Base-by-base conservation (phyloP, 2,797 vertebrate genomes). In the Ibycter americanus region DNA sequence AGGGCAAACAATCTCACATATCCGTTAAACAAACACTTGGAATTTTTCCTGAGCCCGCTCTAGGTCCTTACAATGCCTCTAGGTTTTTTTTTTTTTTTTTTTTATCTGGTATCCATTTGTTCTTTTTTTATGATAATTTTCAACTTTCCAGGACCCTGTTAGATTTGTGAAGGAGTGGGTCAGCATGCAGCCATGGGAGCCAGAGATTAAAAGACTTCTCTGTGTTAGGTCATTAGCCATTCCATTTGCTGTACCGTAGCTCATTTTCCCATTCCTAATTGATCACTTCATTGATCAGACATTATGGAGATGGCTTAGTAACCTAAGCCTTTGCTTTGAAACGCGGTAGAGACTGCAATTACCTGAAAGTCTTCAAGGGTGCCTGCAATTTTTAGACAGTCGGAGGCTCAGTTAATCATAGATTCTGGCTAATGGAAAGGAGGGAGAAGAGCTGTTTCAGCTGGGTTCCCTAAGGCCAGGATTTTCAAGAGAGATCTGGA, bases 241-340 rank as follows among this genome's bases (percentile, higher is more conserved):
- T 94, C 87, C 76, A 66, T 68, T 91, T 87, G 84, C 89, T 67
- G 66, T 47, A 89, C 42, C 1, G 0, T 49, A 93, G 89, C 93
- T 96, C 93, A 59, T 96, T 96, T 93, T 93, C 93, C 89, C 89
- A 68, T 96, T 93, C 84, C 90, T 92, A 95, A 96, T 96, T 89
- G 96, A 96, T 96, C 90, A 83, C 46, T 83, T 89, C 94, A 96
- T 95, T 94, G 95, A 96, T 97, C 92, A 93, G 92, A 95, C 88
- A 80, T 96, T 92, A 95, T 11, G 16, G 85, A 88, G 73, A 89
- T 40, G 62, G 85, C 80, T 95, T 62, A 91, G 85, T 46, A 95
- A 93, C 65, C 83, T 38, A 83, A 94, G 90, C 63, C 76, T 89
- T 72, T 52, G 87, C 92, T 97, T 93, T 97, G 89, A 95, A 96